A percentile compares a stretch with the other conserved stretches of the same genome.
These are phyloP conservation scores for Hydropsyche tenuis DNA, from an alignment of 1,140 invertebrate genomes.

Conservation along the genomic window DNA sequence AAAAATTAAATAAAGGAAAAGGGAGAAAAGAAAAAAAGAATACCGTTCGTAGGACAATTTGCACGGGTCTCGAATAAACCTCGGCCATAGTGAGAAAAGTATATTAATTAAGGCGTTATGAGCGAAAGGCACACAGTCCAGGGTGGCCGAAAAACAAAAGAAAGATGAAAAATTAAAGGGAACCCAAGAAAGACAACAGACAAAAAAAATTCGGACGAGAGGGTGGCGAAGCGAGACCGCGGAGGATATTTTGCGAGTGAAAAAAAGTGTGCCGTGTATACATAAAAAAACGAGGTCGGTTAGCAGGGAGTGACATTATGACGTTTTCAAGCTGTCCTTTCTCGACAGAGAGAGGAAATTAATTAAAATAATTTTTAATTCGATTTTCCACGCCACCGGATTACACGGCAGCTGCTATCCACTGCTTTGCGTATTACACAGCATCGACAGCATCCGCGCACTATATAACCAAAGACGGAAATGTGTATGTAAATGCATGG, in stretches of 20 bases:
- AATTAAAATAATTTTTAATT: slow-evolving; percentile 20
- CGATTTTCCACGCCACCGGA: slow-evolving; percentile 9
- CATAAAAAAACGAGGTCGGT: neutral
- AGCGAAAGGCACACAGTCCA: neutral
- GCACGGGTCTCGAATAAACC: slow-evolving; percentile 21
- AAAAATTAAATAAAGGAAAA: slow-evolving; percentile 4
- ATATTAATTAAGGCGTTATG: slow-evolving; percentile 45
- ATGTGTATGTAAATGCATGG: too few relatives aligned
- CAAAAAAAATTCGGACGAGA: neutral
- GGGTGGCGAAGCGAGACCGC: too few relatives aligned
- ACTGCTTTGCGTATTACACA: neutral
- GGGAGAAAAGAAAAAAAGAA: slow-evolving; percentile 11
- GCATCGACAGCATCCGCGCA: neutral
- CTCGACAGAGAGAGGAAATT: neutral
- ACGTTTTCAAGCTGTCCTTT: slow-evolving; percentile 1
- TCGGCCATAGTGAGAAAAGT: slow-evolving; percentile 37
- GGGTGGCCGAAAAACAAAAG: slow-evolving; percentile 25
- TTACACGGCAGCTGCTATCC: neutral
- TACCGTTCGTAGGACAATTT: slow-evolving; percentile 23
- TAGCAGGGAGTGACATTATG: slow-evolving; percentile 4
- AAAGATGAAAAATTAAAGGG: slow-evolving; percentile 41
- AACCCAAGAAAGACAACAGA: slow-evolving; percentile 32
- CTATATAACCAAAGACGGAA: too few relatives aligned
- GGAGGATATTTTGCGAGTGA: too few relatives aligned
- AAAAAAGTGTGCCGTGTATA: too few relatives aligned